Base-by-base conservation (phyloP, 2,888 invertebrate genomes). In the Cephus nigrinus region DNA sequence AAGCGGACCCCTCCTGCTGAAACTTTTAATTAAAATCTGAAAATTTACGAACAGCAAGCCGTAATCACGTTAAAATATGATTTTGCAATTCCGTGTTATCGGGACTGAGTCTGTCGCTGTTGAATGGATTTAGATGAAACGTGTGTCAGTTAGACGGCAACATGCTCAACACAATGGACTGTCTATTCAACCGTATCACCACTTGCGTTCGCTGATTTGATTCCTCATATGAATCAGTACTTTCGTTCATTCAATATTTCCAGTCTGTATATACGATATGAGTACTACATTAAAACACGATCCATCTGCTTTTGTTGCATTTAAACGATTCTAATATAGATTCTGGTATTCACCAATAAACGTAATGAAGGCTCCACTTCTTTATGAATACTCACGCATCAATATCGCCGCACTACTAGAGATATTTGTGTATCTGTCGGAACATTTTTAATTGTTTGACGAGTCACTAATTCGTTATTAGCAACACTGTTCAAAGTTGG, bases 11-110 rank as follows among this genome's bases (percentile, higher is more conserved):
- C 34, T n/a, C 74, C 34, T 33, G 35, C 30, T 82, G 81, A 85
- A 87, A 87, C 82, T 86, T 86, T 86, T 87, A 86, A 86, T 86
- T 86, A 87, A 87, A 86, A 82, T 82, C 83, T 81, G 85, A 79
- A 86, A 86, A 87, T 86, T 87, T 86, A 86, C 85, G 83, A 84
- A 81, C 83, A 78, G 79, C 81, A 81, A 80, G 81, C 82, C 84
- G 83, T 82, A 82, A 83, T 83, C 83, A 80, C 82, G 84, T 85
- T 86, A 83, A 84, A 84, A 86, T 87, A 87, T 85, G 82, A 87
- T 87, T 86, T 84, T 79, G 80, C 84, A 80, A 84, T 85, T 73
- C 75, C 23, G 23, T 55, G 68, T 33, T 68, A 74, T 74, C 69
- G 69, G 69, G 23, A 23, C 71, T 15, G 71, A 12, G 68, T 80